These are phyloP conservation scores for Otocyon megalotis DNA, from an alignment of 2,113 vertebrate genomes.

Conservation along the genomic window DNA sequence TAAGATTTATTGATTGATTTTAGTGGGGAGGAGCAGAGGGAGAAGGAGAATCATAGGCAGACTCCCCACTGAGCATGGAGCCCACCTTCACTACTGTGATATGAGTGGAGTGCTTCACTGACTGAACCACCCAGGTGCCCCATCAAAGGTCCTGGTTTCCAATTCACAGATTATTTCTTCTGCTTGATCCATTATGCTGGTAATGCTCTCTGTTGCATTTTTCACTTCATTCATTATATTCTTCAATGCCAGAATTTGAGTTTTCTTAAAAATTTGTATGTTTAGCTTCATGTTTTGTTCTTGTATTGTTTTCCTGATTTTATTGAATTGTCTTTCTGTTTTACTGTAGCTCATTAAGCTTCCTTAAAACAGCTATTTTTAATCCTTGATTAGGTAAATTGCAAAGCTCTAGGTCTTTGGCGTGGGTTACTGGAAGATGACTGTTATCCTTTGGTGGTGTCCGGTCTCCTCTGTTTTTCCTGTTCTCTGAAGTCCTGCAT, in stretches of 20 bases:
- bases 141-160: not conserved
- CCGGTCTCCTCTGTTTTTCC: not conserved
- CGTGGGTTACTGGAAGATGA: not conserved
- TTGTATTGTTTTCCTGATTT: not conserved
- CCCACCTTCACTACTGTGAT: not conserved
- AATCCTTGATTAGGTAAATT: not conserved
- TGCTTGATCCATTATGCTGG: not conserved
- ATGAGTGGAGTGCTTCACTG: not conserved
- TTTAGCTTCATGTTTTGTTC: not conserved
- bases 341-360: not conserved
- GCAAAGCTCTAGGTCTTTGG: not conserved
- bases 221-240: not conserved
- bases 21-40: not conserved
- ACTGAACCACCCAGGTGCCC: not conserved
- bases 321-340: not conserved
- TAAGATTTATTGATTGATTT: not conserved
- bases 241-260: not conserved
- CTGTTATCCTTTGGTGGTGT: not conserved
- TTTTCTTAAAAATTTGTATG: not conserved
- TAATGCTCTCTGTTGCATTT: not conserved
- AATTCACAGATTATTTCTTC: not conserved
- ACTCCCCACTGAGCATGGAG: not conserved
- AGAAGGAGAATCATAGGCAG: not conserved
- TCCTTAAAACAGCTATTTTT: not conserved
- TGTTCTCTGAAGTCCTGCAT: not conserved